Base-by-base conservation (phyloP, 2,888 invertebrate genomes). In the Anorthoa munda region DNA sequence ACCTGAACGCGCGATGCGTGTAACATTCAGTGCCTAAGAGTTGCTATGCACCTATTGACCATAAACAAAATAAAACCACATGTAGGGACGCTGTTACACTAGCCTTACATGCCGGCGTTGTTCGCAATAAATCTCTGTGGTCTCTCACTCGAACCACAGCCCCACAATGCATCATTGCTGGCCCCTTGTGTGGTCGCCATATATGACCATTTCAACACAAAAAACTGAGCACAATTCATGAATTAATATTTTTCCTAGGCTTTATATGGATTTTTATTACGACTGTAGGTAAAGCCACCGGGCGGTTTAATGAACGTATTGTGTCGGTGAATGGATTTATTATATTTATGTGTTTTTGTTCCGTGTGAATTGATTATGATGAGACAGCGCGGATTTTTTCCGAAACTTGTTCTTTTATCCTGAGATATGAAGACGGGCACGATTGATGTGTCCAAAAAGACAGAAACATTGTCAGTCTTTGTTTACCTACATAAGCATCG, bases 51-150 rank as follows among this genome's bases (percentile, higher is more conserved):
- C 83, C 82, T 86, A 89, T 87, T 88, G 88, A 82, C 89, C 89
- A 92, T 93, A 93, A 92, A 92, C 91, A 92, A 93, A 92, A 91
- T 92, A 90, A 90, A 91, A 91, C 87, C 89, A 84, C 90, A 84
- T 86, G 88, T 84, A 82, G 81, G 77, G 86, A 89, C 90, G 74
- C 70, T 87, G 89, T 83, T 91, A 87, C 84, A 87, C 90, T 79
- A 87, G 84, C 87, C 77, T 86, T 90, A 92, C 92, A 92, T 82
- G 87, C 68, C 63, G 75, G 64, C 72, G 73, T 81, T 83, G 86
- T 79, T 72, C 78, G 85, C 86, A 77, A 93, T 94, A 93, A 93
- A 94, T 94, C 92, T 81, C 84, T 86, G 89, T 90, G 89, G 88
- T 83, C 84, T 79, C 69, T 84, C 82, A 86, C 83, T 79, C 73